Evolutionary conservation across 1,140 invertebrate species (phyloP), one percentile per base, ranked within the genome.

Genomic region (Tenebrio molitor): DNA sequence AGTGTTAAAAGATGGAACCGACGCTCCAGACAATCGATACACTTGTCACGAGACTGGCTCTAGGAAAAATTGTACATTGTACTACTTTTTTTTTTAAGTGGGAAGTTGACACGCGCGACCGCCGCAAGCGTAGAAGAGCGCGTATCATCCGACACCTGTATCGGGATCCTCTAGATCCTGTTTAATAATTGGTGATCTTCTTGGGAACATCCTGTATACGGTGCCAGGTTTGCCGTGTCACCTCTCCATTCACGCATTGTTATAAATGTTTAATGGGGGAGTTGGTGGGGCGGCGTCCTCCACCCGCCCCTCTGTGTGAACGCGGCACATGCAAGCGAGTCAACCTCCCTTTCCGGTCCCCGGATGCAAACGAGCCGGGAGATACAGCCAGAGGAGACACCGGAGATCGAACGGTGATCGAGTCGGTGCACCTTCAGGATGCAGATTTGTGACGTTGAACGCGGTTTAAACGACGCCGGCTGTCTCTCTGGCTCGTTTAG

Each of bases 341-440:
- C 64, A 34, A 14, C 64, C 42, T 66, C 63, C 36, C 36, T 42
- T 66, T 66, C 42, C 42, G 34, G 34, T 42, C 63, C 63, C 64
- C 34, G 36, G 64, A 66, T 66, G 64, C 64, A 66, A 66, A 66
- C 64, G 62, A 65, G 39, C 34, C 34, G 6, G 17, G 39, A 65
- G 63, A 65, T 65, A 65, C 21, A 65, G 19, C 41, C n/a, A 29
- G 14, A 50, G 23, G 23, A 58, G 21, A 65, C 39, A 65, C 63
- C 63, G 63, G 63, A 65, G 39, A 65, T 65, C 19, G 63, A 65
- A 65, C 23, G 19, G 7, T 66, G 64, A 41, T 44, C 42, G 23
- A 42, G 36, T 66, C 19, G 36, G 25, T 66, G 36, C 64, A 66
- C 36, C 39, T 66, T 44, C 50, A 29, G 50, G 50, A 58, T 58